Percentiles rank a stretch among this genome's conserved stretches.
Evolutionary conservation across 2,113 vertebrate species (phyloP).

Genomic region (Cisticola juncidis): DNA sequence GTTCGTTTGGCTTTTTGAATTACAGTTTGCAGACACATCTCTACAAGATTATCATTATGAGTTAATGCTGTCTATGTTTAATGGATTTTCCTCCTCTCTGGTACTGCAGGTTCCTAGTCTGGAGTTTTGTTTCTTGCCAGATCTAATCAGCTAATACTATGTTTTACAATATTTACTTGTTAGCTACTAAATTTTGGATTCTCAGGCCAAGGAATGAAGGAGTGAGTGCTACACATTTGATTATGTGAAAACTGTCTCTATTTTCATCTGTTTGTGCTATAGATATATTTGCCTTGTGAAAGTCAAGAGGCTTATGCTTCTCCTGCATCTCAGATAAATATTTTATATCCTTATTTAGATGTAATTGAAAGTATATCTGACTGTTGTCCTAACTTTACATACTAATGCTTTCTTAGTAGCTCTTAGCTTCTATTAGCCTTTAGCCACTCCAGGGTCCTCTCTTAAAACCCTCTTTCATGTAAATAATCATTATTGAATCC

Average conservation of each 20-base stretch:
- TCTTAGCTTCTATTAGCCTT: background rate
- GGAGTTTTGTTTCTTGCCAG: background rate
- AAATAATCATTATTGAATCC: background rate
- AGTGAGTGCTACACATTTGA: background rate
- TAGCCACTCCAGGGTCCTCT: background rate
- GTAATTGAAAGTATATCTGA: background rate
- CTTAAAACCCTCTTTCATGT: background rate
- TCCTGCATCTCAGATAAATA: background rate
- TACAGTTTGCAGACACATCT: slow-evolving; percentile 49
- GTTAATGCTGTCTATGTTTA: slow-evolving; percentile 35
- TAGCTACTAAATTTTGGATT: slow-evolving; percentile 22
- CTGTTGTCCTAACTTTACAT: background rate
- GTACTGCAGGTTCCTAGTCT: slow-evolving; percentile 33
- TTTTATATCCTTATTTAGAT: background rate
- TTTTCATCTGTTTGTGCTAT: background rate
- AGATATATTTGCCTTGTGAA: background rate
- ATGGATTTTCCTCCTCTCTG: slow-evolving; percentile 21
- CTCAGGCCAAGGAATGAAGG: background rate
- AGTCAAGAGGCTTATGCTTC: background rate
- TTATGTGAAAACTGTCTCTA: slow-evolving; percentile 19
- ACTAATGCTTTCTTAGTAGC: background rate
- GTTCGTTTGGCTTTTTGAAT: slow-evolving; percentile 56
- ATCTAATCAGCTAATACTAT: slow-evolving; percentile 11
- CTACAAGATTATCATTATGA: slow-evolving; percentile 43
- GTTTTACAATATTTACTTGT: slow-evolving; percentile 13